Base-by-base conservation (phyloP, 2,888 invertebrate genomes). In the Tenthredo mesomela region DNA sequence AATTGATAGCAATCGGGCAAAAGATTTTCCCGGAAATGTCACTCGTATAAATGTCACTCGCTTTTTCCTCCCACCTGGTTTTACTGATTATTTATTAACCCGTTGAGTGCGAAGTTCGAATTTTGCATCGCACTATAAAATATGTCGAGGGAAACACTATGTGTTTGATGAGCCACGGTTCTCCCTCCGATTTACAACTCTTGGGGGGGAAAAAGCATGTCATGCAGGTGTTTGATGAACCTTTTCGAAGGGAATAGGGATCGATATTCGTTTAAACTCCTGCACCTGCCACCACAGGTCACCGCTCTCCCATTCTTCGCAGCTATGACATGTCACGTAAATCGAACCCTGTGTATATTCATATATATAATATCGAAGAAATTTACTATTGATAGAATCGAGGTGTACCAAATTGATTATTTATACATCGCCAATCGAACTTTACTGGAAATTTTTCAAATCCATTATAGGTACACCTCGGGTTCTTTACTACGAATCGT, bases 161-260 rank as follows among this genome's bases (percentile, higher is more conserved):
- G 25, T 7, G 58, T 25, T 61, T 67, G 67, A 67, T 33, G 18
- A 18, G 18, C 21, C 67, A 33, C 67, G 29, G 33, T 67, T 33
- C 33, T 18, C 5, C 18, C 33, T 18, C 6, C 67, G 65, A 12
- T 33, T 6, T 25, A 67, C 12, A 67, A 67, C 21, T 9, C 61
- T 67, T 12, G 43, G 65, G 29, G 33, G 33, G 65, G 33, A 67
- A 67, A 29, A 29, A 67, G 6, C 67, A 12, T 33, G 67, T 67
- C 33, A 33, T 33, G 29, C 67, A 67, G 67, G 67, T 67, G 67
- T 67, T 67, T 67, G 67, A 67, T 18, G 67, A 67, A 67, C 67
- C 33, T 67, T 67, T 67, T 33, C 6, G 15, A 18, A 33, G 1
- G 6, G 33, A 33, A 67, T 37, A 7, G 15, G 18, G 67, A 67